These are phyloP conservation scores for Spongia lamella DNA, from an alignment of 37 sponge, comb jelly and placozoan species.

Conservation along the genomic window DNA sequence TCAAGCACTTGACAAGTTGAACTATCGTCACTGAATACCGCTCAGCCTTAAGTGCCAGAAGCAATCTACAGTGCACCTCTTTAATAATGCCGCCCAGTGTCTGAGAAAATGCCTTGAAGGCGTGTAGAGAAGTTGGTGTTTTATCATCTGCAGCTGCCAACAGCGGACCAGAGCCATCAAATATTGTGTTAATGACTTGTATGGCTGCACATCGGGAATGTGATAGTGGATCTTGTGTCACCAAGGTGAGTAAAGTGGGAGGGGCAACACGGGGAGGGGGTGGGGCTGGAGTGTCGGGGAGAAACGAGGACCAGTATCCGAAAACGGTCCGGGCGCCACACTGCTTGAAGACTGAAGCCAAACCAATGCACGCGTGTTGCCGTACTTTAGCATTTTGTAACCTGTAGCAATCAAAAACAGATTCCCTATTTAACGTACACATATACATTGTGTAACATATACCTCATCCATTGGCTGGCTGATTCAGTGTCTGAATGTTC, in stretches of 20 bases:
- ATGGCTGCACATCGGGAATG: conserved; percentile 58
- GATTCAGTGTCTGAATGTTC: no score
- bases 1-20: conserved; percentile 30
- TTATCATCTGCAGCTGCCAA: conserved; percentile 61
- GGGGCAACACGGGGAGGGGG: conserved; percentile 26
- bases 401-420: background rate
- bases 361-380: conserved; percentile 22
- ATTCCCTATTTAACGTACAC: background rate
- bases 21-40: conserved; percentile 28
- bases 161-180: conserved; percentile 51
- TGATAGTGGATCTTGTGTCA: conserved; percentile 29
- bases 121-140: conserved; percentile 1
- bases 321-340: conserved; percentile 45
- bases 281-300: conserved; percentile 57
- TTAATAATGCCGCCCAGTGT: conserved; percentile 55
- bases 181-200: conserved; percentile 40
- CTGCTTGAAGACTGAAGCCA: conserved; percentile 27
- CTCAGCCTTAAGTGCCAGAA: conserved; percentile 54
- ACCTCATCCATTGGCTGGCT: no score
- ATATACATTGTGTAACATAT: background rate
- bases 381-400: conserved; percentile 12
- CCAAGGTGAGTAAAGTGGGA: conserved; percentile 36
- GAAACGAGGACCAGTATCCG: conserved; percentile 55
- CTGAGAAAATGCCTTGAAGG: conserved; percentile 38
- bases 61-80: conserved; percentile 59